Base-by-base conservation (phyloP, 2,797 vertebrate species). In the Myripristis murdjan region DNA sequence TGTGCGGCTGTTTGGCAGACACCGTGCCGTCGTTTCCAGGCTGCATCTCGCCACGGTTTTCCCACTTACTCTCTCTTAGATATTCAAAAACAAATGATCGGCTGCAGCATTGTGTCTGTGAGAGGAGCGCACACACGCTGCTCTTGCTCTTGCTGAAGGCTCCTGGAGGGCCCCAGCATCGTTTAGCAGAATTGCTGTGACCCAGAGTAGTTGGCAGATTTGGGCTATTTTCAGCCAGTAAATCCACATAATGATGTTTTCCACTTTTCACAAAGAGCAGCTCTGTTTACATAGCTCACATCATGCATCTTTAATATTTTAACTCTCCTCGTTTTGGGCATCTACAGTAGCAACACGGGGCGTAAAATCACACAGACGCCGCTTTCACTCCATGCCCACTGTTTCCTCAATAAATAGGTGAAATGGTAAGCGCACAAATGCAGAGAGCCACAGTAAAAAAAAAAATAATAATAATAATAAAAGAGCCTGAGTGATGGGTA, bases 181-280 rank as follows among this genome's bases (percentile, higher is more conserved):
- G 35, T 77, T 77, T 66, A 56, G 47, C 0, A 16, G 46, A 47
- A 55, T 1, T 18, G 43, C 46, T 28, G 24, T 66, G 72, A 76
- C 76, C 68, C 1, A 6, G 14, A 57, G 10, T 16, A 51, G 53
- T 57, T 7, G 28, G 11, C 46, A 59, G 31, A 57, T 75, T 47
- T 73, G 60, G 28, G 44, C 37, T 77, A 11, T 71, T 82, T 73
- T 51, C 61, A 74, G 52, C 20, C 57, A 51, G 57, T 44, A 71
- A 73, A 81, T 62, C 48, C 66, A 81, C 49, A 70, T 79, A 83
- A 82, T 59, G 44, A 71, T 78, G 75, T 80, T 68, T 82, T 75
- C 43, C 65, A 2, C 69, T 72, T 49, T 47, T 64, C 72, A 75
- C 67, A 75, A 65, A 75, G 68, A 70, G 53, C 63, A 23, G 63